A percentile compares a stretch with the other conserved stretches of the same genome.
Conservation (phyloP, 2,113 vertebrate genomes). For the Hirundichthys speculiger region DNA sequence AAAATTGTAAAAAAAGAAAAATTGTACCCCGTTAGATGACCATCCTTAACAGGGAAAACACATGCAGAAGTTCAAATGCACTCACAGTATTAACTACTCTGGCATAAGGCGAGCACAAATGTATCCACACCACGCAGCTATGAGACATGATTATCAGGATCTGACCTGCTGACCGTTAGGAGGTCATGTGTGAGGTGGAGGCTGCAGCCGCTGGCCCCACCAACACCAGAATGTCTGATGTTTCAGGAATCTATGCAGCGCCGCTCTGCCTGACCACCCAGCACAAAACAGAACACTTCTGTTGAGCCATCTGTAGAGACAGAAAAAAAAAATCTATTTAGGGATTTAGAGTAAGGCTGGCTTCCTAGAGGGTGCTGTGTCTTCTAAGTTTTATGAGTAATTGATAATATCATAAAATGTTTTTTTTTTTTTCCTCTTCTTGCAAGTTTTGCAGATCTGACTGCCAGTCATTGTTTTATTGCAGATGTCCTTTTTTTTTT, state of each 20-base stretch:
- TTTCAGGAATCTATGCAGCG: conserved; percentile 60
- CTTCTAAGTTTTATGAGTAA: neutral
- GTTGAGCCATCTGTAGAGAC: conserved; percentile 1
- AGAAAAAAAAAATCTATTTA: neutral
- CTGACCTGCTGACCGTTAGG: conserved; percentile 65
- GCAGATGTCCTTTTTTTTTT: too few species aligned
- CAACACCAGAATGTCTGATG: conserved; percentile 65
- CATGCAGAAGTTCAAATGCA: conserved; percentile 17
- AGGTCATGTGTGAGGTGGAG: conserved; percentile 66
- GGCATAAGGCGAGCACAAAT: conserved; percentile 35
- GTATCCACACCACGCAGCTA: conserved; percentile 37
- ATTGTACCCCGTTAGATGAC: conserved; percentile 5
- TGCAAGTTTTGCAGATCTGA: too few species aligned
- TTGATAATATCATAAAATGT: neutral
- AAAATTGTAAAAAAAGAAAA: conserved; percentile 5
- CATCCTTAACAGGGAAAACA: neutral
- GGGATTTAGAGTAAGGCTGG: neutral
- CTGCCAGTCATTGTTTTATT: too few species aligned
- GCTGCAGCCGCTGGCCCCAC: conserved; percentile 44
- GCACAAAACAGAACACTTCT: conserved; percentile 14
- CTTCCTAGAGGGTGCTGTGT: neutral
- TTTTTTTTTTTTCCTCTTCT: too few species aligned
- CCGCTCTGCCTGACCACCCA: conserved; percentile 42
- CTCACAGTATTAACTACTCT: conserved; percentile 17
- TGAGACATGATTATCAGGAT: conserved; percentile 71